Base-by-base conservation (phyloP, 2,888 invertebrate species). In the Belgica antarctica region DNA sequence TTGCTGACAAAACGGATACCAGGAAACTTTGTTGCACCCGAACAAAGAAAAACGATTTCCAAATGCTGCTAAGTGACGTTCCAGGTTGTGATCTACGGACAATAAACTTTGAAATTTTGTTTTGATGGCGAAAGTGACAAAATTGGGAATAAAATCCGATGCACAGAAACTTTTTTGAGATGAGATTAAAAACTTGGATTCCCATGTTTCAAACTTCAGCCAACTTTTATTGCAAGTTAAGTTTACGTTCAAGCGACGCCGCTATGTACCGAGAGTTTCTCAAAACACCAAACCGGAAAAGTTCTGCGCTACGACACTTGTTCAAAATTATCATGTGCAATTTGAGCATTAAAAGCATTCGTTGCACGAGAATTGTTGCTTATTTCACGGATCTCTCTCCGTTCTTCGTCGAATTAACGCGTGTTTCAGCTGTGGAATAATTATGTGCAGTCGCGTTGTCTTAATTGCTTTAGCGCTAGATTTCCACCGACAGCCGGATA, bases 351-450 rank as follows among this genome's bases (percentile, higher is more conserved):
- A 7, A 41, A 41, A 41, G 7, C 15, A n/a, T n/a, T n/a, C n/a
- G n/a, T n/a, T n/a, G n/a, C n/a, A 12, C 12, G 12, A n/a, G 15
- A 12, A 41, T 4, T 41, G 31, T 31, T 41, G 41, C 41, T 52
- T 8, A 52, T 52, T 52, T 22, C 22, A 52, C 22, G 22, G 52
- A 22, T 52, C 12, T 46, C 46, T 46, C 24, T 59, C 4, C 22
- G 52, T 52, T 24, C 59, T 15, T 59, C 31, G 12, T 25, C 31
- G 34, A 28, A 62, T 62, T 62, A 62, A 7, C 62, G 28, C 61
- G 62, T 8, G 10, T 22, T 34, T 62, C 7, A 31, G 28, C 4
- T 12, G 25, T 2, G 27, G 31, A 62, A 62, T 62, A 17, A 62
- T 62, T 62, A 62, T 62, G 17, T 28, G 17, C 52, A 19, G 27